Evolutionary conservation across 2,113 vertebrate genomes (phyloP).

Genomic region (Sclerurus mexicanus): DNA sequence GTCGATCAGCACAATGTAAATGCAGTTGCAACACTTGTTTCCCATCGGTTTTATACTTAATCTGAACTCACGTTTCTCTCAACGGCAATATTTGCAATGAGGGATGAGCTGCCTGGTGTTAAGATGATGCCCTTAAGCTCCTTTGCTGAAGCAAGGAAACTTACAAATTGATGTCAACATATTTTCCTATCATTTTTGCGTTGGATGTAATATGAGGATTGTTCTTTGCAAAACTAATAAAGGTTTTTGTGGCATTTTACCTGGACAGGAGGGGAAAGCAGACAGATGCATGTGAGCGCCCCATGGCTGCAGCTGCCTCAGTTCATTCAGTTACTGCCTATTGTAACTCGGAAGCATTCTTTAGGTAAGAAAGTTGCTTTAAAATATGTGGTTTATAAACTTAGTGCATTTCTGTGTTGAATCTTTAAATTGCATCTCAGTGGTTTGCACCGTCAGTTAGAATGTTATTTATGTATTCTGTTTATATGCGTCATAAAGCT

Average conservation of each 20-base stretch:
- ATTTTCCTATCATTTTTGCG: neutral
- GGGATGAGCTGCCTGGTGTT: neutral
- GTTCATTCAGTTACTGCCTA: conserved; percentile 46
- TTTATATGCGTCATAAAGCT: neutral
- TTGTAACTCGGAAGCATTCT: conserved; percentile 62
- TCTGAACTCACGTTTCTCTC: neutral
- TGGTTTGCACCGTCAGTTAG: neutral
- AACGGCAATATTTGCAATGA: neutral
- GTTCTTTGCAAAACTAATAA: neutral
- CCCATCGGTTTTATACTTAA: neutral
- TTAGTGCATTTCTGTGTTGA: neutral
- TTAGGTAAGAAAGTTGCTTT: conserved; percentile 64
- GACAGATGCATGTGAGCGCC: conserved; percentile 71
- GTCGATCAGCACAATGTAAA: neutral
- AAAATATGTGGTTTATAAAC: neutral
- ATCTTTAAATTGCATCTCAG: neutral
- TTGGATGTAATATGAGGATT: neutral
- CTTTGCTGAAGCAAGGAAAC: neutral
- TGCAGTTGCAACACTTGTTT: neutral
- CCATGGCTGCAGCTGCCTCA: conserved; percentile 70
- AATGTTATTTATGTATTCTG: neutral
- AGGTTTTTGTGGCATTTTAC: conserved; percentile 10
- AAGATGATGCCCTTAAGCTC: neutral
- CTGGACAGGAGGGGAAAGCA: conserved; percentile 61
- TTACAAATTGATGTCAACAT: fast-evolving